These are phyloP conservation scores for Frankliniella intonsa DNA, from an alignment of 2,888 invertebrate species.

Conservation along the genomic window DNA sequence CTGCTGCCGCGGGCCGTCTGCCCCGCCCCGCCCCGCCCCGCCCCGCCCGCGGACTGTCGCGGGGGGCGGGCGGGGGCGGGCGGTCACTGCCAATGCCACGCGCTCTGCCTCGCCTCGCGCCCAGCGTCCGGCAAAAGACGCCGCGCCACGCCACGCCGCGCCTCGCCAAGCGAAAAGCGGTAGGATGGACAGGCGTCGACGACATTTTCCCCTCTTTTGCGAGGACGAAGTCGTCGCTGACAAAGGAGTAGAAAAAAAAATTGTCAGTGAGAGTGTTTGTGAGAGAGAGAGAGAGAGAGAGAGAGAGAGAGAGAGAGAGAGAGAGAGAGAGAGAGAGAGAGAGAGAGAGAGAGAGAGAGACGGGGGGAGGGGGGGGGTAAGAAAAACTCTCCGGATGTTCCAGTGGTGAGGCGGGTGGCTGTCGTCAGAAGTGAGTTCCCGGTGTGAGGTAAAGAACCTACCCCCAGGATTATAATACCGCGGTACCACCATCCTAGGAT, in stretches of 20 bases:
- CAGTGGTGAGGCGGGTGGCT: neutral
- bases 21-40: neutral
- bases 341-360: too few species aligned
- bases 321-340: neutral
- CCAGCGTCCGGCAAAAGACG: too few species aligned
- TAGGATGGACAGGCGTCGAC: conserved; percentile 20
- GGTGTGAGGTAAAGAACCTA: too few species aligned
- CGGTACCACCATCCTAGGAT: too few species aligned
- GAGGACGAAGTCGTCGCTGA: too few species aligned
- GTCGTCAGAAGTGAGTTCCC: too few species aligned
- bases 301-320: neutral
- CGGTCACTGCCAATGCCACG: too few species aligned
- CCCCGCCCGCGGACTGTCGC: neutral
- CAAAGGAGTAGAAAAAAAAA: neutral
- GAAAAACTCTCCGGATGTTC: neutral
- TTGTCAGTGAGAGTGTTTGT: neutral
- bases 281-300: neutral
- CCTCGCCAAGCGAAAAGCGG: too few species aligned
- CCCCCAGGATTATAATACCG: too few species aligned
- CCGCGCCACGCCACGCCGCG: neutral
- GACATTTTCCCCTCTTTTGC: conserved; percentile 11
- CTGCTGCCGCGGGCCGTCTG: neutral
- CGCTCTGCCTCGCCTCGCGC: too few species aligned
- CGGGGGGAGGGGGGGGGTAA: neutral
- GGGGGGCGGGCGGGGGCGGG: neutral